Percentiles rank a stretch among this genome's conserved stretches.
These are phyloP conservation scores for Elachura formosa DNA, from an alignment of 2,113 vertebrate genomes.

Conservation along the genomic window DNA sequence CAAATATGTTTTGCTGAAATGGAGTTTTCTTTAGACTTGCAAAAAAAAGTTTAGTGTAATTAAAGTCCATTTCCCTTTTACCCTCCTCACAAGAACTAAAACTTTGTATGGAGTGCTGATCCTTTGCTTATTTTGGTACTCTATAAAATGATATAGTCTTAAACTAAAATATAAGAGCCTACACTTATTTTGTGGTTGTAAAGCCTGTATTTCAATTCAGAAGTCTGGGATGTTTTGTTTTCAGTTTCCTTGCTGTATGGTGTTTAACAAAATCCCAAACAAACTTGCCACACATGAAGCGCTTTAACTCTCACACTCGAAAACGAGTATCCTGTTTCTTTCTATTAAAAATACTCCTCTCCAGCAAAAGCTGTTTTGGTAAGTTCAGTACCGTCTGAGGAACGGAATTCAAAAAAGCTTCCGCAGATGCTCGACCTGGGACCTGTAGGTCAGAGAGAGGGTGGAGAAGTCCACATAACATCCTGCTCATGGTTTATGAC, in stretches of 20 bases:
- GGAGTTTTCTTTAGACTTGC: constrained; percentile 37
- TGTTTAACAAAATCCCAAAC: background rate
- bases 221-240: constrained; percentile 7
- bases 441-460: background rate
- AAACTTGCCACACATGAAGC: background rate
- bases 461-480: too few species aligned
- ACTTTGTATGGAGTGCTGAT: constrained; percentile 63
- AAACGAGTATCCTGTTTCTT: background rate
- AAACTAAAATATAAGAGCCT: constrained; percentile 61
- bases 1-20: constrained; percentile 40
- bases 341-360: background rate
- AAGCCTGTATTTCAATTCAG: constrained; percentile 54
- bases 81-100: constrained; percentile 19
- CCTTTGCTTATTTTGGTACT: constrained; percentile 67
- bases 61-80: background rate
- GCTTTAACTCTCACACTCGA: background rate
- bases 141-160: constrained; percentile 54
- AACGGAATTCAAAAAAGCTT: background rate
- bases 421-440: fast-evolving
- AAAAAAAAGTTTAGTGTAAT: constrained; percentile 30
- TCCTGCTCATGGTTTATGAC: background rate
- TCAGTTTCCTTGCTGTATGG: background rate
- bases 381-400: background rate
- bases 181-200: constrained; percentile 46
- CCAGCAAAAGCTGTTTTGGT: background rate